Base-by-base conservation (phyloP, 2,113 vertebrate genomes). In the Cyrtonyx montezumae region DNA sequence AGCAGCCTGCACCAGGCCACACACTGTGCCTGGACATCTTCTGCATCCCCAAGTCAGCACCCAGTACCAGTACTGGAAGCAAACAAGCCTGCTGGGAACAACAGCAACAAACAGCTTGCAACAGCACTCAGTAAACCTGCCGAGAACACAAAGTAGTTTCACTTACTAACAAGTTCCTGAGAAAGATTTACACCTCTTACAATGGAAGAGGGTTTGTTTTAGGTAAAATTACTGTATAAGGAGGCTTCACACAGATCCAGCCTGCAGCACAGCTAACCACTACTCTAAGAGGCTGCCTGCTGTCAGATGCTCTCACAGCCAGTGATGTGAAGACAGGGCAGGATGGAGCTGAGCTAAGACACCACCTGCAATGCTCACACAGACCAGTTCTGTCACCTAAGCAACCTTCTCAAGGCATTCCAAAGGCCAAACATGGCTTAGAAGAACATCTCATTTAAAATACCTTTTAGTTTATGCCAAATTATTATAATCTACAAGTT, bases 21-120 rank as follows among this genome's bases (percentile, higher is more conserved):
- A 3, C 14, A 23, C 26, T 5, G 11, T 26, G 32, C 37, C 11
- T 26, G 32, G 26, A n/a, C 28, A 21, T 63, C 23, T 58, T 55
- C n/a, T 11, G 34, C 36, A 49, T 6, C 53, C 36, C 4, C 20
- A 32, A 25, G 4, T 62, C 63, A 25, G 62, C 62, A 13, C 28
- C 32, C 6, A n/a, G 18, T 28, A n/a, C 49, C 30, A 3, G 23
- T 8, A 7, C 6, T 36, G 1, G 2, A 45, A 59, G 51, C 20
- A 18, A 51, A 3, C 5, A 25, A 10, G 16, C 10, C 36, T 51
- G 49, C 49, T 51, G 49, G 49, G 49, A 26, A 14, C 34, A 36
- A n/a, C 25, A 58, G 4, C 6, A 63, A 32, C 20, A 32, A 13
- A 28, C 25, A 10, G 32, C 8, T 55, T 62, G 13, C 48, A 69